Percentiles rank a stretch among this genome's conserved stretches.
phyloP scores from a whole-genome alignment of 2,888 invertebrate genomes.

The Hirtodrosophila cameraria region DNA sequence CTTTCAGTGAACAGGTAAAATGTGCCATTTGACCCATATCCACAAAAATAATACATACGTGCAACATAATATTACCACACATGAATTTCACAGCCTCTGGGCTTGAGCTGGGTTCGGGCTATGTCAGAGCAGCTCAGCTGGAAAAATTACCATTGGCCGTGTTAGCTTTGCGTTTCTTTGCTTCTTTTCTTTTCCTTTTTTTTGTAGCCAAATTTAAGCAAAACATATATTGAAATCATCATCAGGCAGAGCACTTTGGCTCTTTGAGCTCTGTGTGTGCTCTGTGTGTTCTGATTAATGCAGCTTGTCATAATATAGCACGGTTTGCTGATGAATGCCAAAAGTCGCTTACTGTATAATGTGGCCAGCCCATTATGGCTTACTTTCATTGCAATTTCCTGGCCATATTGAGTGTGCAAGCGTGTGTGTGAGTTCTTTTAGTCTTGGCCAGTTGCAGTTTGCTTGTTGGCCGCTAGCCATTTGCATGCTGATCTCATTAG shows the following conservation, averaged over 20 bases:
- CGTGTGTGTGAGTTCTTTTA: too few relatives aligned
- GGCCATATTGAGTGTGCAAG: slow-evolving; percentile 43
- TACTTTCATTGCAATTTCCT: slow-evolving; percentile 74
- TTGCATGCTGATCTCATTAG: slow-evolving; percentile 78
- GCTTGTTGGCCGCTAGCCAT: slow-evolving; percentile 34
- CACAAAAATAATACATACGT: too few relatives aligned
- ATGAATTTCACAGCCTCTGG: slow-evolving; percentile 33
- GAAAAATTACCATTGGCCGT: slow-evolving; percentile 58
- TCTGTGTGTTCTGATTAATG: slow-evolving; percentile 50
- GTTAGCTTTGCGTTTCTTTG: slow-evolving; percentile 10
- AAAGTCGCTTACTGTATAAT: slow-evolving; percentile 50
- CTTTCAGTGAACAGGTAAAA: slow-evolving; percentile 26
- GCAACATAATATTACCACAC: slow-evolving; percentile 33
- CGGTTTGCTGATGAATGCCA: slow-evolving; percentile 48
- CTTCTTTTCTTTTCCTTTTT: too few relatives aligned
- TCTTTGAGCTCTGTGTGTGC: slow-evolving; percentile 24
- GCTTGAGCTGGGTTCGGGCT: slow-evolving; percentile 25
- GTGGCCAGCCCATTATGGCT: slow-evolving; percentile 51
- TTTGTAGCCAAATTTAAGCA: slow-evolving; percentile 1
- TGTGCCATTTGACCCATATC: slow-evolving; percentile 33
- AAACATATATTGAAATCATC: slow-evolving; percentile 51
- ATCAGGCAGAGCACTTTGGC: slow-evolving; percentile 32
- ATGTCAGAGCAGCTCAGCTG: slow-evolving; percentile 43
- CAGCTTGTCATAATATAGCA: slow-evolving; percentile 54
- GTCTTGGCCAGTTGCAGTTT: slow-evolving; percentile 18